phyloP scores from a whole-genome alignment of 2,113 vertebrate species.

The Spea multiplicata region DNA sequence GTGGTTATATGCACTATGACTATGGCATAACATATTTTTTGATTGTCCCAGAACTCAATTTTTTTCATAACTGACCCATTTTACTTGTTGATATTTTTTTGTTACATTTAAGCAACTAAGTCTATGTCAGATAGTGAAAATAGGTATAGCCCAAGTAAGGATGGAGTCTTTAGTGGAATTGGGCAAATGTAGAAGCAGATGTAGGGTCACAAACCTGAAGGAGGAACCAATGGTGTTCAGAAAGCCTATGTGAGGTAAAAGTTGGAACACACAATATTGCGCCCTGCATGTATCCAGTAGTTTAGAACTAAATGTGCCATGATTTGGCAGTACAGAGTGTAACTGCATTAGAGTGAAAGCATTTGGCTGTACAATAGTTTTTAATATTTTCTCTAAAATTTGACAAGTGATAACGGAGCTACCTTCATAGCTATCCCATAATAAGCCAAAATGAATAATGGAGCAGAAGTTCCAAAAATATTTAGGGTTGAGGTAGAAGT shows the following conservation, averaged over 20 bases:
- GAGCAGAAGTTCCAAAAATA: neutral
- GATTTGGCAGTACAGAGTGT: constrained; percentile 11
- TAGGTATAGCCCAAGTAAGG: too few species aligned
- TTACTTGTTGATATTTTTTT: too few species aligned
- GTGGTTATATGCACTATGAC: too few species aligned
- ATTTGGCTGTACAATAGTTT: constrained; percentile 15
- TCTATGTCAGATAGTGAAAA: too few species aligned
- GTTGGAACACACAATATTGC: neutral
- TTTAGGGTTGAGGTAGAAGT: neutral
- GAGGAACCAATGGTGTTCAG: too few species aligned
- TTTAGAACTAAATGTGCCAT: neutral
- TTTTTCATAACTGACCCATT: too few species aligned
- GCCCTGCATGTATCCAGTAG: neutral
- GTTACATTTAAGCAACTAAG: too few species aligned
- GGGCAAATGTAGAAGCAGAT: too few species aligned
- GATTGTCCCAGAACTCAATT: too few species aligned
- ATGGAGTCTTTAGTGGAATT: too few species aligned
- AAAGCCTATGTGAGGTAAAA: neutral
- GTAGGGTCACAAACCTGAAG: too few species aligned
- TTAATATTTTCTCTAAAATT: constrained; percentile 15
- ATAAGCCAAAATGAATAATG: neutral
- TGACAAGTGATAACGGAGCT: neutral
- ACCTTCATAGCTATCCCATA: neutral
- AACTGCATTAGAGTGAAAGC: constrained; percentile 10
- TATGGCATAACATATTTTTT: too few species aligned